Evolutionary conservation across 2,888 invertebrate species (phyloP).

Genomic region (Caenorhabditis panamensis): DNA sequence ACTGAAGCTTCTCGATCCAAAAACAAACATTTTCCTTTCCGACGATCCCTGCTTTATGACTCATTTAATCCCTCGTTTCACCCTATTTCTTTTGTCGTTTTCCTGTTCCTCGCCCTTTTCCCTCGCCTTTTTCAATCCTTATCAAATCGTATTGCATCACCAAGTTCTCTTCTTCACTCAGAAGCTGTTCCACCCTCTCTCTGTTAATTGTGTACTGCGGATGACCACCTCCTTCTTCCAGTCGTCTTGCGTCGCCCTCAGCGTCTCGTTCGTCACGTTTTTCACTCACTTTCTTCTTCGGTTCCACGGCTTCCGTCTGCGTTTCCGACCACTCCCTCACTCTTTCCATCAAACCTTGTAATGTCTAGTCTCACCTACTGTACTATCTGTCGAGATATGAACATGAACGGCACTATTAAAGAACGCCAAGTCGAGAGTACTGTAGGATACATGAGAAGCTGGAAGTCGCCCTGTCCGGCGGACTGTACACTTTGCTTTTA

Average conservation of each 20-base stretch:
- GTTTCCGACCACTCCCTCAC: conserved; percentile 27
- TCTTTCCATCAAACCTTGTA: conserved; percentile 23
- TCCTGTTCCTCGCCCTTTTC: conserved; percentile 35
- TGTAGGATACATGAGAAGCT: conserved; percentile 6
- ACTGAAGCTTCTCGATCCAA: neutral
- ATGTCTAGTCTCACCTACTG: conserved; percentile 43
- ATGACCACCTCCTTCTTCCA: conserved; percentile 43
- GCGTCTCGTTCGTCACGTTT: conserved; percentile 53
- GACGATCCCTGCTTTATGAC: neutral
- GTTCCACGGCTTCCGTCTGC: conserved; percentile 44
- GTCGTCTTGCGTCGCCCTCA: conserved; percentile 1
- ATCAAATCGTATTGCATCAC: conserved; percentile 39
- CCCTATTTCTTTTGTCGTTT: conserved; percentile 36
- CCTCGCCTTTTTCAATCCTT: conserved; percentile 20
- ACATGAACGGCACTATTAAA: conserved; percentile 44
- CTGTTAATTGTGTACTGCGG: conserved; percentile 38
- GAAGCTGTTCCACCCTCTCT: conserved; percentile 20
- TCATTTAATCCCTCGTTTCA: conserved; percentile 38
- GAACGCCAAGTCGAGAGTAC: conserved; percentile 1
- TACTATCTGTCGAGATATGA: conserved; percentile 45
- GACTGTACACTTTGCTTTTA: conserved; percentile 13
- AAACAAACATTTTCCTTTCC: neutral
- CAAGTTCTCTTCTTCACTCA: conserved; percentile 17
- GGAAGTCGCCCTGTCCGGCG: neutral
- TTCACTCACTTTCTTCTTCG: conserved; percentile 52